A percentile compares a stretch with the other conserved stretches of the same genome.
Conservation (phyloP, 2,113 vertebrate genomes). For the Cyanoramphus novaezelandiae region DNA sequence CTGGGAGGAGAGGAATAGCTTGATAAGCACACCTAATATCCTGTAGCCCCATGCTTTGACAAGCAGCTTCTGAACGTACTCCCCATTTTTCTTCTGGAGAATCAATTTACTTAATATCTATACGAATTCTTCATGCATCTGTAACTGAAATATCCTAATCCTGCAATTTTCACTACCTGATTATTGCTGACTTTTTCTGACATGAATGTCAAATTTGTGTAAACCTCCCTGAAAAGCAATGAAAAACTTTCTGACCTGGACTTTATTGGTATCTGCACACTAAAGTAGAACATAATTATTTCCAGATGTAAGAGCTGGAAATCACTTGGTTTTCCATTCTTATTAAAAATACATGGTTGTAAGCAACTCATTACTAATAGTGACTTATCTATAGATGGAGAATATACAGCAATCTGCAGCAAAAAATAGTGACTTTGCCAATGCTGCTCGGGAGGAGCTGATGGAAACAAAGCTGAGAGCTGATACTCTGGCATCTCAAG, state of each 20-base stretch:
- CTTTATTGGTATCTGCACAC: not conserved
- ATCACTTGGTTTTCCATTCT: not conserved
- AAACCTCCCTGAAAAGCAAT: not conserved
- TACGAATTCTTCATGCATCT: not conserved
- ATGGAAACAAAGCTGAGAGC: constrained; percentile 62
- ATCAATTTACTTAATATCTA: not conserved
- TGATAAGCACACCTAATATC: not conserved
- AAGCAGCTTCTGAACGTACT: not conserved
- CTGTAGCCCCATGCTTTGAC: not conserved
- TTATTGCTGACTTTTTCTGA: not conserved
- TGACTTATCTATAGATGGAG: constrained; percentile 73
- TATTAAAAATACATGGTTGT: not conserved
- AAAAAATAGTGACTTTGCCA: constrained; percentile 70
- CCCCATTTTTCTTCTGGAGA: not conserved
- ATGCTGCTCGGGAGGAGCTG: constrained; percentile 77
- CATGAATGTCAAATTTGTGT: not conserved
- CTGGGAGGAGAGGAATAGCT: not conserved
- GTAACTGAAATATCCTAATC: not conserved
- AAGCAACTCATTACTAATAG: not conserved
- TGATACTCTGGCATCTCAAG: constrained; percentile 73
- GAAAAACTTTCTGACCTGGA: not conserved
- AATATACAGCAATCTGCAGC: constrained; percentile 76
- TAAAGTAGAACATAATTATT: not conserved
- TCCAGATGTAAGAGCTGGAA: not conserved
- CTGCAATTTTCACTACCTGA: not conserved